phyloP scores from a whole-genome alignment of 1,140 invertebrate genomes.

The Schlechtendalia chinensis region DNA sequence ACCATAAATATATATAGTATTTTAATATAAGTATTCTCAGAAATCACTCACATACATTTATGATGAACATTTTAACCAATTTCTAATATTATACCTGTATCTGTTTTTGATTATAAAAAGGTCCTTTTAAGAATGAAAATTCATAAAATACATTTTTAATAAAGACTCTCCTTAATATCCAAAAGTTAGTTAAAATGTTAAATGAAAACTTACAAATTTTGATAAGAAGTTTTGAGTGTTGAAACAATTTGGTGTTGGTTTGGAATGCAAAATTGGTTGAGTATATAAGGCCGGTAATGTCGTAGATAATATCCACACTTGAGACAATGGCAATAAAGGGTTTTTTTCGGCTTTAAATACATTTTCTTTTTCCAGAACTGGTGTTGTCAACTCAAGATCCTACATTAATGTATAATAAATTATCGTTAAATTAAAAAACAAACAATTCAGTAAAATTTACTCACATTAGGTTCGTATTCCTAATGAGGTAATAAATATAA shows the following conservation, averaged over 20 bases:
- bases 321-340: slow-evolving; percentile 65
- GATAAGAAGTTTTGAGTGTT: slow-evolving; percentile 64
- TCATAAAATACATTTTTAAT: background rate
- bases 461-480: slow-evolving; percentile 42
- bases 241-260: slow-evolving; percentile 55
- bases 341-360: slow-evolving; percentile 49
- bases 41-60: background rate
- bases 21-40: too few relatives aligned
- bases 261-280: slow-evolving; percentile 59
- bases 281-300: slow-evolving; percentile 71
- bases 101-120: background rate
- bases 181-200: background rate
- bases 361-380: slow-evolving; percentile 62
- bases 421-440: background rate
- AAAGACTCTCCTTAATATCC: too few relatives aligned
- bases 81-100: too few relatives aligned
- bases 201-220: slow-evolving; percentile 59
- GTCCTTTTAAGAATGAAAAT: background rate
- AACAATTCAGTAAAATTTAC: slow-evolving; percentile 19
- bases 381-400: slow-evolving; percentile 70
- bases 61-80: background rate
- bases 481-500: slow-evolving; percentile 32
- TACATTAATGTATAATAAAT: slow-evolving; percentile 35
- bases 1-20: too few relatives aligned
- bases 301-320: slow-evolving; percentile 76